Evolutionary conservation across 2,113 vertebrate genomes (phyloP).

Genomic region (Columbina picui): DNA sequence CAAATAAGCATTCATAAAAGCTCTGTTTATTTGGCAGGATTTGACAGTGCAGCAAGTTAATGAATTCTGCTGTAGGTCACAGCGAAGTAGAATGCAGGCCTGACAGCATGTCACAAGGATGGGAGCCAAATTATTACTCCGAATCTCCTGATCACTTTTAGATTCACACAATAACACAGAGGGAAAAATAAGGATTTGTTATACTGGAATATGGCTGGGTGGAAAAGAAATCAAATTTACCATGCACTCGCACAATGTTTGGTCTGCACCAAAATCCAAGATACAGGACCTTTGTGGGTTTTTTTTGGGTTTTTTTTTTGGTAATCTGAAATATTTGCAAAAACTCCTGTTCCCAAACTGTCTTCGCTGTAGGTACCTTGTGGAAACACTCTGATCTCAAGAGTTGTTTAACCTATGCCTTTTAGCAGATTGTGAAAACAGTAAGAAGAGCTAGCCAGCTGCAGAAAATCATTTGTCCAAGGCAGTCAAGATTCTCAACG

Average conservation of each 20-base stretch:
- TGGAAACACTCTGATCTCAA: neutral
- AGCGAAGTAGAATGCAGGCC: rapidly evolving
- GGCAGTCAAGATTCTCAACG: neutral
- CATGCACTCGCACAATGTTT: neutral
- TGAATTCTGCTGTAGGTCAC: rapidly evolving
- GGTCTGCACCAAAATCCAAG: neutral
- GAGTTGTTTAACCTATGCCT: neutral
- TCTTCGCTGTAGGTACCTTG: neutral
- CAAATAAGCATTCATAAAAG: rapidly evolving
- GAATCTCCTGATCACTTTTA: neutral
- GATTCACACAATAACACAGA: rapidly evolving
- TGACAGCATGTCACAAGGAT: rapidly evolving
- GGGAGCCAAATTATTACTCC: rapidly evolving
- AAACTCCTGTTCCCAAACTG: neutral
- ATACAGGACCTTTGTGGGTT: neutral
- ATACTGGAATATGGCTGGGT: rapidly evolving
- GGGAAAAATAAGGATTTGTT: neutral
- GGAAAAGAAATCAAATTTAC: neutral
- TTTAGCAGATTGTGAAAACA: neutral
- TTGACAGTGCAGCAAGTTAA: rapidly evolving
- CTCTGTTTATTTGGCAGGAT: neutral
- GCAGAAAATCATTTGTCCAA: neutral
- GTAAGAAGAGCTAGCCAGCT: neutral
- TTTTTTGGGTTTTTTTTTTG: neutral
- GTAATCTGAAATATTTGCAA: neutral